These are phyloP conservation scores for Ochotona curzoniae DNA, from an alignment of 2,113 vertebrate species.

Conservation along the genomic window DNA sequence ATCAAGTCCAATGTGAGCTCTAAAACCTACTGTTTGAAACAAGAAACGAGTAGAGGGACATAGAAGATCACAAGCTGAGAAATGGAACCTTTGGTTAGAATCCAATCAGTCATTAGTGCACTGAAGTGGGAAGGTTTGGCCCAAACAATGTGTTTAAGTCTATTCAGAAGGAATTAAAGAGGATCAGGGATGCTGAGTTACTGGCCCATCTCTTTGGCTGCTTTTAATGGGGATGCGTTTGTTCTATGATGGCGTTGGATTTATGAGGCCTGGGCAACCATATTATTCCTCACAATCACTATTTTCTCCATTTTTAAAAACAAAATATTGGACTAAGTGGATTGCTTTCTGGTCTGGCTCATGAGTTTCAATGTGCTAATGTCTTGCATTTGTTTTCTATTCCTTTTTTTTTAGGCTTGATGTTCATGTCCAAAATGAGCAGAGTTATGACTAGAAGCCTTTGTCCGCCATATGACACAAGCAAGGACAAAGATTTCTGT, in stretches of 20 bases:
- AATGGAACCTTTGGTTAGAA: neutral
- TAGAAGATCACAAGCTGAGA: neutral
- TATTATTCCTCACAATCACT: neutral
- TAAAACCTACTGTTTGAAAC: neutral
- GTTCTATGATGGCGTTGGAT: neutral
- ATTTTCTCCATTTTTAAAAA: constrained; percentile 23
- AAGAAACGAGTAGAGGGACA: neutral
- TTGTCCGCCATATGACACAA: constrained; percentile 34
- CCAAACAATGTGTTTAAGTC: neutral
- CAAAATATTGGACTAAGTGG: neutral
- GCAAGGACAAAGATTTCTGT: constrained; percentile 71
- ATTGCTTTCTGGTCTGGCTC: neutral
- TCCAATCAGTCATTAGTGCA: neutral
- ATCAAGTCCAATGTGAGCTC: neutral
- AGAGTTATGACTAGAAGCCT: constrained; percentile 59
- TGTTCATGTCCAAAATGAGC: constrained; percentile 49
- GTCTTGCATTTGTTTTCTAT: constrained; percentile 5
- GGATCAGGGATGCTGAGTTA: neutral
- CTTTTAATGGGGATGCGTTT: neutral
- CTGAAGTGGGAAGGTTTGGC: neutral
- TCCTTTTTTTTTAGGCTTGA: neutral
- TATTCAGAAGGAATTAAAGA: neutral
- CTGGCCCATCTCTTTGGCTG: neutral
- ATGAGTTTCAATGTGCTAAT: neutral
- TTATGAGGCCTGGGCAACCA: neutral